A percentile compares a stretch with the other conserved stretches of the same genome.
Evolutionary conservation across 2,113 vertebrate genomes (phyloP).

Genomic region (Petromus typicus): DNA sequence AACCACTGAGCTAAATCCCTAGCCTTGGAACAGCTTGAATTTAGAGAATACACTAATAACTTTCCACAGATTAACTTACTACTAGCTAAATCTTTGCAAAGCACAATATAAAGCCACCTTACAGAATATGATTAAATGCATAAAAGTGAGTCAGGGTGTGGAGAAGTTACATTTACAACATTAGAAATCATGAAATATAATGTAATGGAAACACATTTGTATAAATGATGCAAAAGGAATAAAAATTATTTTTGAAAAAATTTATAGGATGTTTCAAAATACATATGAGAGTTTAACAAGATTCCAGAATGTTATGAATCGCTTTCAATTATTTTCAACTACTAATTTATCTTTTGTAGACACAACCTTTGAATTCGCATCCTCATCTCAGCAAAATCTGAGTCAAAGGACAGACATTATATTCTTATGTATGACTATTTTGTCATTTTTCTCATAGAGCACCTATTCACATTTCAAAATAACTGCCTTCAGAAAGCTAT

Average conservation of each 20-base stretch:
- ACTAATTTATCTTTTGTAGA: background rate
- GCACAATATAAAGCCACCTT: background rate
- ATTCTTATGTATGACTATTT: background rate
- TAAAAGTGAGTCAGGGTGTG: background rate
- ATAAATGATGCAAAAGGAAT: background rate
- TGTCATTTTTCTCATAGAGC: background rate
- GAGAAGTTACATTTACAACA: background rate
- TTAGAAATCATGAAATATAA: background rate
- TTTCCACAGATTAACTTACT: background rate
- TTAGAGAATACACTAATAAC: background rate
- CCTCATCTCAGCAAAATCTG: rapidly evolving
- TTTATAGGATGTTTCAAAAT: background rate
- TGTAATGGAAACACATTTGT: background rate
- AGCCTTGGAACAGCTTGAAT: background rate
- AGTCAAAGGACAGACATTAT: background rate
- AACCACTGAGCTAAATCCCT: no score
- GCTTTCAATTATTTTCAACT: background rate
- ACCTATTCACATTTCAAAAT: background rate
- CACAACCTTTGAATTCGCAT: background rate
- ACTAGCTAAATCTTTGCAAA: background rate
- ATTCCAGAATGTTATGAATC: background rate
- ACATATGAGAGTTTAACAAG: background rate
- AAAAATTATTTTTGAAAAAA: background rate
- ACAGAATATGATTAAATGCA: background rate
- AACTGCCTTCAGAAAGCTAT: background rate